Base-by-base conservation (phyloP, 2,888 invertebrate species). In the Autographa gamma region DNA sequence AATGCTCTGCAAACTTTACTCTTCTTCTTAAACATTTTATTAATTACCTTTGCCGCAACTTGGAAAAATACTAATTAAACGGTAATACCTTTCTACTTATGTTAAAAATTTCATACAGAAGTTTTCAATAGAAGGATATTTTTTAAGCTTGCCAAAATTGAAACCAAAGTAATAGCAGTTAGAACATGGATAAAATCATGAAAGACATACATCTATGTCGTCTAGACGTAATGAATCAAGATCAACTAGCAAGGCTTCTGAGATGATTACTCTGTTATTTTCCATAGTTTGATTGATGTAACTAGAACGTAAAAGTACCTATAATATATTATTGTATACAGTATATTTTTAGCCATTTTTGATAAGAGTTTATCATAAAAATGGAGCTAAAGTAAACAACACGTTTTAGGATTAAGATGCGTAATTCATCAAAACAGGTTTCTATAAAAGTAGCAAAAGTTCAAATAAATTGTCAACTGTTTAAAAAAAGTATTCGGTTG, bases 241-340 rank as follows among this genome's bases (percentile, higher is more conserved):
- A 84, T 81, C 76, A 66, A 71, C 71, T 75, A 69, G 66, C 74
- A 81, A 70, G 86, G 81, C 76, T 85, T 86, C 85, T 13, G 62
- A 75, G 61, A 66, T 83, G 85, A 85, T 86, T 83, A 71, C 77
- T 77, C 71, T 67, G 84, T 86, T 85, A 77, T 83, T 89, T 87
- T 87, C 87, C 86, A 74, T 58, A 69, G 60, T 78, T 74, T 84
- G 82, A 80, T 84, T 77, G 81, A 83, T 85, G 68, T 79, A 60
- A 48, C 34, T 66, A 76, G 43, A 31, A 56, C 71, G n/a, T 48
- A n/a, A 48, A n/a, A n/a, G n/a, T n/a, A n/a, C 48, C 48, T 48
- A 7, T 16, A 48, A 48, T 14, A 8, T 71, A 63, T 58, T 70
- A 69, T 48, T 66, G 59, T 11, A 11, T 66, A 65, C 43, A 32